Percentiles rank a stretch among this genome's conserved stretches.
These are phyloP conservation scores for Anolis apletophallus DNA, from an alignment of 2,797 vertebrate genomes.

Conservation along the genomic window DNA sequence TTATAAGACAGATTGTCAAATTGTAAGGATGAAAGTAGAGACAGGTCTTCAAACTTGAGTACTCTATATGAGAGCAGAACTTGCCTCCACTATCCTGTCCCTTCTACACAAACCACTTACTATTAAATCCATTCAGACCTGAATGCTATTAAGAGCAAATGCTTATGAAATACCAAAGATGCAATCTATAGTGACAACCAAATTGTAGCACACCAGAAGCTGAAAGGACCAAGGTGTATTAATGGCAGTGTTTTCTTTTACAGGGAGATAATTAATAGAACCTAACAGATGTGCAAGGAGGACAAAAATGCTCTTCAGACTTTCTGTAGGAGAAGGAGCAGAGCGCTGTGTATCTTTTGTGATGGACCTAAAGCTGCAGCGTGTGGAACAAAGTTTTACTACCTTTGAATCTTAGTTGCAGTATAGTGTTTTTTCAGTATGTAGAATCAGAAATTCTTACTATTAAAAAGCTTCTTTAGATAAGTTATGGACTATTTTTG, in stretches of 20 bases:
- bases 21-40: not conserved
- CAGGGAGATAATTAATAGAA: slow-evolving; percentile 7
- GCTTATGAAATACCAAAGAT: not conserved
- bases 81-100: not conserved
- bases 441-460: not conserved
- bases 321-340: not conserved
- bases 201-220: not conserved
- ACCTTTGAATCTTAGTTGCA: not conserved
- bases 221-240: not conserved
- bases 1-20: not conserved
- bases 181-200: not conserved
- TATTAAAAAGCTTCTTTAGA: not conserved
- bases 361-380: too few species aligned
- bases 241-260: not conserved
- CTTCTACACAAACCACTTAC: not conserved
- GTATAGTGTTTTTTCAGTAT: not conserved
- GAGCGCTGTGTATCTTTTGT: not conserved
- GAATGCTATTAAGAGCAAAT: not conserved
- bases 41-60: not conserved
- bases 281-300: slow-evolving; percentile 9
- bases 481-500: not conserved
- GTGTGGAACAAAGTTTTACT: not conserved
- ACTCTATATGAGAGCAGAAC: not conserved
- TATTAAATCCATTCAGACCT: not conserved
- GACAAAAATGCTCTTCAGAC: not conserved